A percentile compares a stretch with the other conserved stretches of the same genome.
Evolutionary conservation across 2,113 vertebrate genomes (phyloP).

Genomic region (Eidolon helvum): DNA sequence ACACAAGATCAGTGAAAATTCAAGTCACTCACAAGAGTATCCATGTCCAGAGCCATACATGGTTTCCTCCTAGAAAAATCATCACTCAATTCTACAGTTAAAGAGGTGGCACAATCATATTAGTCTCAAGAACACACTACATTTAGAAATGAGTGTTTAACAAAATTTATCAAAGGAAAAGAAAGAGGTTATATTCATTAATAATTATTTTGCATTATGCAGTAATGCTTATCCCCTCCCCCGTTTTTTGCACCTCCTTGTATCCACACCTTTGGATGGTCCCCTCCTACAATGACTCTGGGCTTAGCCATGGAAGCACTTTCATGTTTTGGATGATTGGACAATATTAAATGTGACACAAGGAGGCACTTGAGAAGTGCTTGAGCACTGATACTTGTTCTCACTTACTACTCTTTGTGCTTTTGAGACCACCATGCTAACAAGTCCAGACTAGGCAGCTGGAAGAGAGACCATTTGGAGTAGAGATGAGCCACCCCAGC

Average conservation of each 20-base stretch:
- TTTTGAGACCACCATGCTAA: conserved; percentile 10
- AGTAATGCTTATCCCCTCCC: not conserved
- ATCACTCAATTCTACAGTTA: not conserved
- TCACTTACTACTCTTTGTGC: not conserved
- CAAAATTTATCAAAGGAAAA: conserved; percentile 25
- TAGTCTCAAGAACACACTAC: conserved; percentile 30
- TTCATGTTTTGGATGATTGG: not conserved
- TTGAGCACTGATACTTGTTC: not conserved
- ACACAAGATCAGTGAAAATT: conserved; percentile 2
- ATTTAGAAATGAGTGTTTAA: conserved; percentile 41
- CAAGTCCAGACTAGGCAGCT: not conserved
- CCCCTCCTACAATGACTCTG: not conserved
- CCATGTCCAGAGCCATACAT: not conserved
- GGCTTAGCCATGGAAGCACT: not conserved
- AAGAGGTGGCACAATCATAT: not conserved
- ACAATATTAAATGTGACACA: conserved; percentile 26
- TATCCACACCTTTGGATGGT: not conserved
- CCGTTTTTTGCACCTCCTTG: not conserved
- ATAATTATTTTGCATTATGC: conserved; percentile 25
- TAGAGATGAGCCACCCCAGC: not conserved
- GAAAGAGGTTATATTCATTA: not conserved
- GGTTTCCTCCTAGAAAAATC: conserved; percentile 6
- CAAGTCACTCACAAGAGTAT: not conserved
- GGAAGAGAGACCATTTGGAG: not conserved
- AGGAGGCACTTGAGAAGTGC: conserved; percentile 17